These are phyloP conservation scores for Carassius auratus DNA, from an alignment of 2,113 vertebrate genomes.

Conservation along the genomic window DNA sequence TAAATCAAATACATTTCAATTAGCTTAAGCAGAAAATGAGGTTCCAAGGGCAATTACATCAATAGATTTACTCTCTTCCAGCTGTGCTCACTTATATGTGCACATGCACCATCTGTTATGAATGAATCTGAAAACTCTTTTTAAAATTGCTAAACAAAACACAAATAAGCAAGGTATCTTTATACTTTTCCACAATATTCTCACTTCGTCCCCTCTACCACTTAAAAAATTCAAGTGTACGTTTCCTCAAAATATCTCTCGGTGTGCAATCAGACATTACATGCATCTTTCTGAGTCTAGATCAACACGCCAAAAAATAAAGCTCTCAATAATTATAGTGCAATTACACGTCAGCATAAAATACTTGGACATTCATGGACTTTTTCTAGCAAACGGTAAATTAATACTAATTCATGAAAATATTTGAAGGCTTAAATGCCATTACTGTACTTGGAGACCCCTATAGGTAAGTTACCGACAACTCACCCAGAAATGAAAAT, in stretches of 20 bases:
- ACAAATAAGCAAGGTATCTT: neutral
- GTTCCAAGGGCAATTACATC: neutral
- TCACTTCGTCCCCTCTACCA: neutral
- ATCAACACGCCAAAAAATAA: conserved; percentile 36
- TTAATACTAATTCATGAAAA: neutral
- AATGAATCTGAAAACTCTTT: neutral
- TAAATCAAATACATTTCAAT: conserved; percentile 7
- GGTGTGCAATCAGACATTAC: conserved; percentile 27
- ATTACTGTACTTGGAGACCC: conserved; percentile 15
- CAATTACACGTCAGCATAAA: conserved; percentile 47
- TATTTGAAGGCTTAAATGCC: conserved; percentile 39
- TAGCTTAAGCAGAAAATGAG: neutral
- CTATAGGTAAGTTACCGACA: neutral
- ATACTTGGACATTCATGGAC: conserved; percentile 19
- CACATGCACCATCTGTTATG: neutral
- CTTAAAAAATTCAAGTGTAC: conserved; percentile 11
- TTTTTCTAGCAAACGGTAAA: neutral
- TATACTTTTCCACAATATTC: conserved; percentile 14
- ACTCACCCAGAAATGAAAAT: neutral
- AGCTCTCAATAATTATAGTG: conserved; percentile 51
- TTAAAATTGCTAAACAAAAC: conserved; percentile 8
- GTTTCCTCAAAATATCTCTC: conserved; percentile 13
- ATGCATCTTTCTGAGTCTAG: conserved; percentile 57
- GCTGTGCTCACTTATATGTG: neutral
- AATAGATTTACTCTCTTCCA: neutral